phyloP scores from a whole-genome alignment of 2,888 invertebrate species.

The Carabus problematicus region DNA sequence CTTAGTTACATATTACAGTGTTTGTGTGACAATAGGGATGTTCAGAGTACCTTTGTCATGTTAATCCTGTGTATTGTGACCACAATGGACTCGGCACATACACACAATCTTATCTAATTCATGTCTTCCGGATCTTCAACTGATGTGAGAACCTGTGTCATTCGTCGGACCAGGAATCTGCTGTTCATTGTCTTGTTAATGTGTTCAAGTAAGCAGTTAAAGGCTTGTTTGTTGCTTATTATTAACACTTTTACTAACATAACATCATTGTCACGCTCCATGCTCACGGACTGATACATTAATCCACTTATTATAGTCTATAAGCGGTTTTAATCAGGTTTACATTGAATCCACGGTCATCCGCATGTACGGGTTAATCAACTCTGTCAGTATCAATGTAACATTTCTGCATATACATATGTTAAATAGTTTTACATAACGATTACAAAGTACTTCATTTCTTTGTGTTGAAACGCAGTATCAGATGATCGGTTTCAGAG shows the following conservation, averaged over 20 bases:
- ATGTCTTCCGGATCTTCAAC: conserved; percentile 42
- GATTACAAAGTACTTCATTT: no score
- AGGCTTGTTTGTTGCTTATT: conserved; percentile 30
- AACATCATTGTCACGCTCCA: no score
- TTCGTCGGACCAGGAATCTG: conserved; percentile 30
- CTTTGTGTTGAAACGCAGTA: no score
- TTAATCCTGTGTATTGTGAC: conserved; percentile 36
- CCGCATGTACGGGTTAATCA: no score
- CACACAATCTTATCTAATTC: conserved; percentile 42
- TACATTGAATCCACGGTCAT: no score
- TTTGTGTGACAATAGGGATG: conserved; percentile 33
- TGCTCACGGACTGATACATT: no score
- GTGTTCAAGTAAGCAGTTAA: conserved; percentile 20
- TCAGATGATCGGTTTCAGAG: no score
- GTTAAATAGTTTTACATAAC: no score
- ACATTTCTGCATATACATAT: no score
- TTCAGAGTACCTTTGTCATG: conserved; percentile 37
- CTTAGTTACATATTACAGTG: conserved; percentile 19
- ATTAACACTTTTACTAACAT: not conserved
- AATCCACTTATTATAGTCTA: no score
- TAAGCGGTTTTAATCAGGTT: no score
- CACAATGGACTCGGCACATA: conserved; percentile 35
- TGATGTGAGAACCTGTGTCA: conserved; percentile 38
- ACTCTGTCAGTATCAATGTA: no score
- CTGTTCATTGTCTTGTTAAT: conserved; percentile 34